A percentile compares a stretch with the other conserved stretches of the same genome.
These are phyloP conservation scores for Calonectris borealis DNA, from an alignment of 2,113 vertebrate genomes.

Conservation along the genomic window DNA sequence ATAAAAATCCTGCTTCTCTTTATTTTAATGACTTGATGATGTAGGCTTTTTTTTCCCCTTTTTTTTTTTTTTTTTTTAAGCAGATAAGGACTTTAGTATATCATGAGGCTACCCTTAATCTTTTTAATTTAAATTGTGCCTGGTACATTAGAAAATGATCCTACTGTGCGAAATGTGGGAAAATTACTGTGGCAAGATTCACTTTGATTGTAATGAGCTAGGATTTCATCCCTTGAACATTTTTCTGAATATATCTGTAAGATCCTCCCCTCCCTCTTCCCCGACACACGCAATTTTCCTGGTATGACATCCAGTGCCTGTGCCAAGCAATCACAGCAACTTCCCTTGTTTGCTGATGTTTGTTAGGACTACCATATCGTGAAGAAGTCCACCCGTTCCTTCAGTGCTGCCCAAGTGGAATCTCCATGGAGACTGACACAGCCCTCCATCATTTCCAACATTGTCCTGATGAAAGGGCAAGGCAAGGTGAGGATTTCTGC, in stretches of 20 bases:
- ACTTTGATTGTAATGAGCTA: neutral
- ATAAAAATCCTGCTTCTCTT: neutral
- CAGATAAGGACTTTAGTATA: neutral
- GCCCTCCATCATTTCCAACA: slow-evolving; percentile 96
- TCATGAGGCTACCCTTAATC: neutral
- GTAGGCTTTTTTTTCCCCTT: neutral
- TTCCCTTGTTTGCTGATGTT: slow-evolving; percentile 7
- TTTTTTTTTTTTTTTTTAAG: neutral
- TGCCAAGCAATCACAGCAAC: neutral
- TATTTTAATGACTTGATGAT: neutral
- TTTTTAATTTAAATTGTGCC: slow-evolving; percentile 14
- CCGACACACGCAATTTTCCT: fast-evolving
- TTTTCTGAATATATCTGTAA: neutral
- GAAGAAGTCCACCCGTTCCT: slow-evolving; percentile 93
- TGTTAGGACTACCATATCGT: slow-evolving; percentile 90
- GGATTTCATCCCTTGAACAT: neutral
- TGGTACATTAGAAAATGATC: neutral
- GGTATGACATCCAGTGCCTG: neutral
- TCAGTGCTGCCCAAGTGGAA: slow-evolving; percentile 94
- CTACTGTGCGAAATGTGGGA: neutral
- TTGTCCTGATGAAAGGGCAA: slow-evolving; percentile 97
- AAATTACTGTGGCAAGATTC: neutral
- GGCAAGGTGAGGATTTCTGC: slow-evolving; percentile 86
- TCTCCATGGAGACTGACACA: slow-evolving; percentile 96
- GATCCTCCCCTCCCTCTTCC: neutral